phyloP scores from a whole-genome alignment of 1,140 invertebrate species.

The Hetaerina americana region DNA sequence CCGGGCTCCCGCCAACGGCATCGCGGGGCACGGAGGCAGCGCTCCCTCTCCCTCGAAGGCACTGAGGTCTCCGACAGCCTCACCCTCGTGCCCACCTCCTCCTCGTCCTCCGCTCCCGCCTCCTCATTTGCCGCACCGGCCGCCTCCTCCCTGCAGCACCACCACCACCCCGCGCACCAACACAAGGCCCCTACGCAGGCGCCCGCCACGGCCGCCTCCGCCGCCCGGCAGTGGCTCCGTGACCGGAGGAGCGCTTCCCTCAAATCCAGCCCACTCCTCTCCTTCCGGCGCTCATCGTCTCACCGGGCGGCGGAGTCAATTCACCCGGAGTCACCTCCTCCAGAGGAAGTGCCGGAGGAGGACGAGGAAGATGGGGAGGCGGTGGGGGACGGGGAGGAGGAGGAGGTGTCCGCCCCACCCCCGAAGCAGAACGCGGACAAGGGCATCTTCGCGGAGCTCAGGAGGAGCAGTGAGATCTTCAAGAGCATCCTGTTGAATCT shows the following conservation, averaged over 20 bases:
- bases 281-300: slow-evolving; percentile 17
- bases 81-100: slow-evolving; percentile 13
- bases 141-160: too few relatives aligned
- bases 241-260: slow-evolving; percentile 27
- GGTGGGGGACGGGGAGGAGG: slow-evolving; percentile 6
- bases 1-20: slow-evolving; percentile 20
- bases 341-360: slow-evolving; percentile 2
- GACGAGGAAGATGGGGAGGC: not conserved
- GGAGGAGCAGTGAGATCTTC: slow-evolving; percentile 31
- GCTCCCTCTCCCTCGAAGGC: slow-evolving; percentile 28
- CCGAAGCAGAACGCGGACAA: slow-evolving; percentile 14
- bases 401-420: slow-evolving; percentile 11
- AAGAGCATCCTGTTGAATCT: slow-evolving; percentile 30
- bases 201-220: not conserved
- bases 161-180: too few relatives aligned
- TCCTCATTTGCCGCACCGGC: not conserved
- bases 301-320: slow-evolving; percentile 10
- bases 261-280: slow-evolving; percentile 26
- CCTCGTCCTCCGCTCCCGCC: not conserved
- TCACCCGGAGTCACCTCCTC: slow-evolving; percentile 1
- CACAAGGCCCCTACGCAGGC: not conserved
- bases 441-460: slow-evolving; percentile 28
- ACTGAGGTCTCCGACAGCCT: slow-evolving; percentile 19
- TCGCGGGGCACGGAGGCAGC: slow-evolving; percentile 25
- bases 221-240: slow-evolving; percentile 14